These are phyloP conservation scores for Listronotus oregonensis DNA, from an alignment of 1,140 invertebrate species.

Conservation along the genomic window DNA sequence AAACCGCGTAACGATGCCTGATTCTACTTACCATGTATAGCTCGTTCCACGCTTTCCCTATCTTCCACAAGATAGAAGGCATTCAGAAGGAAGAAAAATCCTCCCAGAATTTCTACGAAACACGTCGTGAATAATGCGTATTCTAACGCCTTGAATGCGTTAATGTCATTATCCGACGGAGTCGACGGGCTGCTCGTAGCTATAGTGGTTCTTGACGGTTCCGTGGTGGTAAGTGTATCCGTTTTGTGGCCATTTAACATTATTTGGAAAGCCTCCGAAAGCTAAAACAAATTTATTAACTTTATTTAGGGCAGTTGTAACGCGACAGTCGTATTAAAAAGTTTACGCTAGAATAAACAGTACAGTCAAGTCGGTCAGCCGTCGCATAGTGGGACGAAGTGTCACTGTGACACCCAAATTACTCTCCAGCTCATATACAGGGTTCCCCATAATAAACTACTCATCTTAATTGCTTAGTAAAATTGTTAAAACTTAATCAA, in stretches of 20 bases:
- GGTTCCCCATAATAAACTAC: no score
- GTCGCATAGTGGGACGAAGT: no score
- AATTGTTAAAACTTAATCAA: no score
- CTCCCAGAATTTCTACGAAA: slow-evolving; percentile 89
- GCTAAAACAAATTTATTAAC: no score
- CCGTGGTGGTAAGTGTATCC: neutral
- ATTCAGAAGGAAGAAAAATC: slow-evolving; percentile 88
- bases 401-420: no score
- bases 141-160: slow-evolving; percentile 79
- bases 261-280: slow-evolving; percentile 69
- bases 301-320: no score
- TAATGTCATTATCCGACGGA: slow-evolving; percentile 44
- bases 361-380: no score
- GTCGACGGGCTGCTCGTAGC: slow-evolving; percentile 17
- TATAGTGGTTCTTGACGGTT: neutral
- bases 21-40: slow-evolving; percentile 71
- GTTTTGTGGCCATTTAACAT: slow-evolving; percentile 30
- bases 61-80: slow-evolving; percentile 85
- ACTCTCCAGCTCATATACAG: no score
- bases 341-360: no score
- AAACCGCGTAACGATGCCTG: no score
- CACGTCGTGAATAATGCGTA: slow-evolving; percentile 90
- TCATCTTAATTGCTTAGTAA: no score
- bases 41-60: slow-evolving; percentile 72
- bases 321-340: no score